These are phyloP conservation scores for Aporrectodea caliginosa DNA, from an alignment of 1,140 invertebrate species.

Conservation along the genomic window DNA sequence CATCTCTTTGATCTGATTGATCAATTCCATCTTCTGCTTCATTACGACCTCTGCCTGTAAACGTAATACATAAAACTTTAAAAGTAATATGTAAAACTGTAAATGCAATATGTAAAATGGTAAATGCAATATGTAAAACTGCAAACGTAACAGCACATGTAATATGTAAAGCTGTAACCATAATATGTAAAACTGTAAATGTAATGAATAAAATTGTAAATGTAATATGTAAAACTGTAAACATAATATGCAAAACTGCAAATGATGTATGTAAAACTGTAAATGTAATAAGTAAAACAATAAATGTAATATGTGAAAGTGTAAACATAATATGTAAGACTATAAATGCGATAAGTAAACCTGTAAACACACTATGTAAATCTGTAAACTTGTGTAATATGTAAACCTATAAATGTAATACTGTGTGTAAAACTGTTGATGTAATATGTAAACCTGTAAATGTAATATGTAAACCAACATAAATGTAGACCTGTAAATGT, in stretches of 20 bases:
- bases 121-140: not conserved
- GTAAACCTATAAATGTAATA: too few species aligned
- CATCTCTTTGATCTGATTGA: conserved; percentile 54
- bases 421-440: too few species aligned
- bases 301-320: not conserved
- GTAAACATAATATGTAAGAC: not conserved
- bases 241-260: not conserved
- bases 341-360: not conserved
- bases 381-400: too few species aligned
- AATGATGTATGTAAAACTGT: not conserved
- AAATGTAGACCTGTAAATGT: not conserved
- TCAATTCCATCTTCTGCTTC: conserved; percentile 52
- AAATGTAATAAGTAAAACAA: not conserved
- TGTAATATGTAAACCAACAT: not conserved
- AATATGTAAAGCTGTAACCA: not conserved
- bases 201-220: not conserved
- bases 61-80: not conserved
- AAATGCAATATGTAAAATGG: not conserved
- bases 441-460: not conserved
- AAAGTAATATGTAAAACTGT: not conserved
- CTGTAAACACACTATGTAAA: not conserved
- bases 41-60: conserved; percentile 53
- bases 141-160: not conserved
- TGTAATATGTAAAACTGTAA: not conserved
- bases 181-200: not conserved